Evolutionary conservation across 2,113 vertebrate species (phyloP), one percentile per base, ranked within the genome.

Genomic region (Muntiacus muntjak): DNA sequence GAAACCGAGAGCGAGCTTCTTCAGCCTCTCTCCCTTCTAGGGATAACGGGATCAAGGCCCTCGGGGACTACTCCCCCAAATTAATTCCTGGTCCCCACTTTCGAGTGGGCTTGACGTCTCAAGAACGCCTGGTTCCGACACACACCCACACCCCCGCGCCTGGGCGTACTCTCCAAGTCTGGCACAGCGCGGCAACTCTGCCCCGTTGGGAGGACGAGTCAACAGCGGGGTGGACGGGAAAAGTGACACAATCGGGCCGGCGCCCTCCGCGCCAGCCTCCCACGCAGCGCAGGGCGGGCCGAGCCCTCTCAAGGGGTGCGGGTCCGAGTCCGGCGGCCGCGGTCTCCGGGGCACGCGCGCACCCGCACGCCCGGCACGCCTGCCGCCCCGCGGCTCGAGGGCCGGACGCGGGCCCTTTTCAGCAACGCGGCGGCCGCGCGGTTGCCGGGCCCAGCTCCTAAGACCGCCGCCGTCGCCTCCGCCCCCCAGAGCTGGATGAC

Each of bases 401-500:
- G 91, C 83, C 7, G 17, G 26, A 83, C 15, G 47, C 40, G 5
- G 58, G 88, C 52, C 81, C 95, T 92, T 96, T 89, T 89, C 67
- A 95, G 97, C 97, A 87, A 95, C 92, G 81, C 81, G 50, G 62
- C 47, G 43, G 47, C 54, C 87, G 91, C 83, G 90, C 81, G 17
- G 55, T 64, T 2, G 78, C 83, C 23, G 3, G 45, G 54, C 90
- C 94, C 4, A n/a, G 93, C 90, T 82, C 52, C 71, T 40, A 23
- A 87, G 62, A 43, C 94, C 36, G 55, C 94, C 36, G 83, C 92
- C 71, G 64, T 88, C 43, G 87, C 92, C 78, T 64, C 97, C 87
- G 97, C 93, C 92, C 95, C 93, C 84, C 58, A 13, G 95, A 88
- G 93, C 67, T 74, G 83, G 81, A 94, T 98, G 98, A 98, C 98